These are phyloP conservation scores for Chrysolina haemoptera DNA, from an alignment of 2,888 invertebrate species.

Conservation along the genomic window DNA sequence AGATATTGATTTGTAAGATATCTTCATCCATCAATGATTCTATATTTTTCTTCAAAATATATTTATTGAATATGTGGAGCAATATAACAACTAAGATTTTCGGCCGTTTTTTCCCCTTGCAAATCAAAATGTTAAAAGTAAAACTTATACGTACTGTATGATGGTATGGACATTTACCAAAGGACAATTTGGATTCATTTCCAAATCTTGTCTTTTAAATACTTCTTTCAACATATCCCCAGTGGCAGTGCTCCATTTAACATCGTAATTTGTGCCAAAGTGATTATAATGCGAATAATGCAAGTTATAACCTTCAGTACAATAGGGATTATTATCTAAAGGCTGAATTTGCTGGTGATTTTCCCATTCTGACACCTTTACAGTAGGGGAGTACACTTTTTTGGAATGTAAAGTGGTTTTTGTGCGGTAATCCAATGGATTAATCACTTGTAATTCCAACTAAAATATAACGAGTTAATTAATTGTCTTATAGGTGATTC, in stretches of 20 bases:
- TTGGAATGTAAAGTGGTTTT: constrained; percentile 44
- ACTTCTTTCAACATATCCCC: constrained; percentile 44
- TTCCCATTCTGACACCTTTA: constrained; percentile 51
- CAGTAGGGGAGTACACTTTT: constrained; percentile 41
- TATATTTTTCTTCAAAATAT: too few species aligned
- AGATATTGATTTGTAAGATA: too few species aligned
- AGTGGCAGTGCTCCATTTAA: constrained; percentile 43
- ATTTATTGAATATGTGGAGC: too few species aligned
- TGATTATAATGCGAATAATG: constrained; percentile 51
- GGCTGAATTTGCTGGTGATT: constrained; percentile 43
- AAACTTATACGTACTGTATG: constrained; percentile 35
- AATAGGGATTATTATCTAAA: constrained; percentile 50
- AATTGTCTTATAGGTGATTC: not conserved
- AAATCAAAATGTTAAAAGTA: not conserved
- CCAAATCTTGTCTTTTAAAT: constrained; percentile 31
- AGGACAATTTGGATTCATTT: constrained; percentile 39
- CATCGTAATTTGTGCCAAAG: constrained; percentile 39
- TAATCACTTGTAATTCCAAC: constrained; percentile 12
- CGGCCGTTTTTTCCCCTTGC: not conserved
- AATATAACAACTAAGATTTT: not conserved
- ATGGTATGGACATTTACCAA: constrained; percentile 41
- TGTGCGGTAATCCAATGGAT: constrained; percentile 30
- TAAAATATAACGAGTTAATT: constrained; percentile 6
- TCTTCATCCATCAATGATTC: too few species aligned
- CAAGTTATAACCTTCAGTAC: constrained; percentile 46